Conservation (phyloP, 1,140 invertebrate genomes). For the Ceratina australensis region DNA sequence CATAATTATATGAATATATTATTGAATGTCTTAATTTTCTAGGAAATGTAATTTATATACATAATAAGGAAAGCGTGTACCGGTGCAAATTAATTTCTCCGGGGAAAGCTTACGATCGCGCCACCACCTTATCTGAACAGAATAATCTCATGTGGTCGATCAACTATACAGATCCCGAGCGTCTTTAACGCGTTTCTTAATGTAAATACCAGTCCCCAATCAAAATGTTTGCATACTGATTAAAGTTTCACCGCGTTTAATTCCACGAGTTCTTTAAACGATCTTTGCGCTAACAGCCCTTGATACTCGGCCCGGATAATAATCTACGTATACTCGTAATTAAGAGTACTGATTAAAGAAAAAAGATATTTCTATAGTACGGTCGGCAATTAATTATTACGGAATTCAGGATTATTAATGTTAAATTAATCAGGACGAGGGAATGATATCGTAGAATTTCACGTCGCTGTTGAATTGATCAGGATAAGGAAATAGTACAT, state of each 20-base stretch:
- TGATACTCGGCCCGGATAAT: background rate
- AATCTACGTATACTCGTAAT: too few relatives aligned
- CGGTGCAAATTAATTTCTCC: background rate
- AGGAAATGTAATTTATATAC: background rate
- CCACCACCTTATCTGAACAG: constrained; percentile 1
- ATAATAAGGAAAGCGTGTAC: background rate
- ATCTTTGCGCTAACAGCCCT: too few relatives aligned
- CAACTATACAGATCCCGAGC: constrained; percentile 8
- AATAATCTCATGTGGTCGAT: constrained; percentile 9
- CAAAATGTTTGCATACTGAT: constrained; percentile 43
- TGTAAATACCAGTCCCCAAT: constrained; percentile 1
- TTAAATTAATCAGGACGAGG: background rate
- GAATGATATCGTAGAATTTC: too few relatives aligned
- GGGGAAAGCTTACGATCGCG: background rate
- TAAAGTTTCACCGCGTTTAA: background rate
- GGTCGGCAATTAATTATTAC: too few relatives aligned
- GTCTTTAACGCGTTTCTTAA: background rate
- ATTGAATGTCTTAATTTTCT: background rate
- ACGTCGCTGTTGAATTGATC: too few relatives aligned
- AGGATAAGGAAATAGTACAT: too few relatives aligned
- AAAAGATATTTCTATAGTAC: too few relatives aligned
- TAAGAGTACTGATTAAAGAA: too few relatives aligned
- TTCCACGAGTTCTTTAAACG: background rate
- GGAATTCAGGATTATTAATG: background rate
- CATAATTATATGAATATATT: too few relatives aligned